Conservation (phyloP, 2,888 invertebrate genomes). For the Panopea generosa region DNA sequence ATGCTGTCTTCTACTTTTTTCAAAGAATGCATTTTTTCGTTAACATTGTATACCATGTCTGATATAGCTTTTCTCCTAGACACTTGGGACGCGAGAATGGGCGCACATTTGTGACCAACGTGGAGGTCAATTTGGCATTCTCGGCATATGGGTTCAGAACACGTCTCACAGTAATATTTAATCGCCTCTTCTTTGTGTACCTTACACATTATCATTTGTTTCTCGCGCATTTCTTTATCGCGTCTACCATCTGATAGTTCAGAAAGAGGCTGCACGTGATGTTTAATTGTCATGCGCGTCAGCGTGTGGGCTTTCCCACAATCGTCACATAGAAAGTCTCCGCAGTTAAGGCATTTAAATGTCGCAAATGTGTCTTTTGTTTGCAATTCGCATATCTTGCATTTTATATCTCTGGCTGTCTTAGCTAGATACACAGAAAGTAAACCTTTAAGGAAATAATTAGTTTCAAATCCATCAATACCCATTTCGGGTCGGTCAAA, state of each 20-base stretch:
- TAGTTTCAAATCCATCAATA: slow-evolving; percentile 57
- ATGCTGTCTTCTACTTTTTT: slow-evolving; percentile 47
- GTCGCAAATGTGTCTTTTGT: slow-evolving; percentile 57
- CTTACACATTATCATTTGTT: slow-evolving; percentile 51
- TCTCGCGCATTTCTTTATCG: slow-evolving; percentile 56
- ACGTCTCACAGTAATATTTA: slow-evolving; percentile 62
- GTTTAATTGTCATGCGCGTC: slow-evolving; percentile 64
- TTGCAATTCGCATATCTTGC: slow-evolving; percentile 60
- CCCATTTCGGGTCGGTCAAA: slow-evolving; percentile 48
- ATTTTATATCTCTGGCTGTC: slow-evolving; percentile 50
- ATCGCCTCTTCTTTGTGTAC: slow-evolving; percentile 58
- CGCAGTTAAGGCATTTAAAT: slow-evolving; percentile 62
- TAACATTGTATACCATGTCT: slow-evolving; percentile 46
- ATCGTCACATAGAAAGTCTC: slow-evolving; percentile 63
- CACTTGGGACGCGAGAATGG: slow-evolving; percentile 47
- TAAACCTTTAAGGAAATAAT: slow-evolving; percentile 58
- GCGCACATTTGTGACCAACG: slow-evolving; percentile 47
- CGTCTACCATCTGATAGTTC: slow-evolving; percentile 56
- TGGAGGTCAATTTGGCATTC: slow-evolving; percentile 63
- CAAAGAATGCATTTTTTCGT: slow-evolving; percentile 46
- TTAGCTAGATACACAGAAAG: slow-evolving; percentile 57
- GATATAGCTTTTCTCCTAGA: slow-evolving; percentile 50
- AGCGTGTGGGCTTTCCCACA: slow-evolving; percentile 62
- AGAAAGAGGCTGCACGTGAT: slow-evolving; percentile 54
- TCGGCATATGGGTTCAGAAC: slow-evolving; percentile 56